A percentile compares a stretch with the other conserved stretches of the same genome.
These are phyloP conservation scores for Cyaniris semiargus DNA, from an alignment of 2,888 invertebrate species.

Conservation along the genomic window DNA sequence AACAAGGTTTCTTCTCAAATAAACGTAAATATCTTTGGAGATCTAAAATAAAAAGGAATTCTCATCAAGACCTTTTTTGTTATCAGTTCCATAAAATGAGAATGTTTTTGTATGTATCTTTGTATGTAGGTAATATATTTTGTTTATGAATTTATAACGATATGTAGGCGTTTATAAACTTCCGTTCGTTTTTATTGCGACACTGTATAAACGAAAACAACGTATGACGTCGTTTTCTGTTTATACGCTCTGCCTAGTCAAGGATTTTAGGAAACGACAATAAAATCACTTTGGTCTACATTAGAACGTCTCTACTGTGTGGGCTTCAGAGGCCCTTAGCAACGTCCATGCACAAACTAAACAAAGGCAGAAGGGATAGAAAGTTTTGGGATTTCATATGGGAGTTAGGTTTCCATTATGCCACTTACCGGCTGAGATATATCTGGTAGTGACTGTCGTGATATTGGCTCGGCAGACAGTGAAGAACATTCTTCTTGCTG, in stretches of 20 bases:
- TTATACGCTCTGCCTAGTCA: not conserved
- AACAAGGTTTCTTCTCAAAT: not conserved
- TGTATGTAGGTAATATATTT: not conserved
- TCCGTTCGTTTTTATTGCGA: not conserved
- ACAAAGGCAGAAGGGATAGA: not conserved
- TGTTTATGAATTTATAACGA: too few species aligned
- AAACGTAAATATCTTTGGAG: not conserved
- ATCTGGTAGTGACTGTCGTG: constrained; percentile 75
- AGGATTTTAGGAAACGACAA: not conserved
- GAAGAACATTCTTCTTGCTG: constrained; percentile 76
- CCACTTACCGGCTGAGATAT: constrained; percentile 79
- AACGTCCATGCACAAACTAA: not conserved
- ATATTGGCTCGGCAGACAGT: constrained; percentile 76
- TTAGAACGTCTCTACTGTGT: not conserved
- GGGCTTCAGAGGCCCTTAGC: not conserved
- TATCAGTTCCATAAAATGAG: not conserved
- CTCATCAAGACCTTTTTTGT: not conserved
- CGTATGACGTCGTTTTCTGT: not conserved
- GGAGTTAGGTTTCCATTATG: not conserved
- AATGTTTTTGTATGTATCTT: not conserved
- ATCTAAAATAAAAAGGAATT: not conserved
- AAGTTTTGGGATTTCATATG: not conserved
- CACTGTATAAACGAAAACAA: not conserved
- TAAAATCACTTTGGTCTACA: not conserved
- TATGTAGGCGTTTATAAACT: not conserved